Evolutionary conservation across 1,140 invertebrate genomes (phyloP).

Genomic region (Ceratosolen fusciceps): DNA sequence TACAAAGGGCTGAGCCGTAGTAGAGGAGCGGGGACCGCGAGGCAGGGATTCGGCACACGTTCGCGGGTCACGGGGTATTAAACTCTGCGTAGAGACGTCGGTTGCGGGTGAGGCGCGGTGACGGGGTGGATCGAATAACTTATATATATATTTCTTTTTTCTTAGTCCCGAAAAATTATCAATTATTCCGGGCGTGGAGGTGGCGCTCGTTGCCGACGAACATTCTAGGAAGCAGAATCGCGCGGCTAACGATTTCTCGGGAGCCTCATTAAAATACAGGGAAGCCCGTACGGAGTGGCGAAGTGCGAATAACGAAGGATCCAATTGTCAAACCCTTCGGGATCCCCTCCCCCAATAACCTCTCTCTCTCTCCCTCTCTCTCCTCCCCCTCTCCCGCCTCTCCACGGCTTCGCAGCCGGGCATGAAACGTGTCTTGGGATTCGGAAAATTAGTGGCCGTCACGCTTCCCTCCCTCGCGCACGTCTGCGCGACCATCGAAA

Average conservation of each 20-base stretch:
- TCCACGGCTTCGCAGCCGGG: not conserved
- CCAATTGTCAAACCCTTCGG: slow-evolving; percentile 40
- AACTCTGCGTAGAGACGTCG: too few relatives aligned
- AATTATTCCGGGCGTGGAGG: slow-evolving; percentile 19
- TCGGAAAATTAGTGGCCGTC: slow-evolving; percentile 39
- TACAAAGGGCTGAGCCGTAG: too few relatives aligned
- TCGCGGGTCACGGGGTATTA: too few relatives aligned
- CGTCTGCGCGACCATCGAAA: not conserved
- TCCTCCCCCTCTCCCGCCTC: too few relatives aligned
- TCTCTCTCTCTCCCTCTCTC: too few relatives aligned
- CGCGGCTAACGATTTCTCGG: slow-evolving; percentile 44
- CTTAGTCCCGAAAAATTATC: slow-evolving; percentile 32
- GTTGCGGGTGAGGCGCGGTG: too few relatives aligned
- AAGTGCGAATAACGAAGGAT: slow-evolving; percentile 46
- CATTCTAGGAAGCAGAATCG: slow-evolving; percentile 43
- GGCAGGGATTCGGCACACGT: too few relatives aligned
- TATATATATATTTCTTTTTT: not conserved
- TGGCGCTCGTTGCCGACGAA: slow-evolving; percentile 3
- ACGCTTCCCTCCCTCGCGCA: not conserved
- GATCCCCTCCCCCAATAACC: not conserved
- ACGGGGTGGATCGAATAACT: too few relatives aligned
- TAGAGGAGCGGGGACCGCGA: too few relatives aligned
- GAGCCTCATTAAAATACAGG: slow-evolving; percentile 46
- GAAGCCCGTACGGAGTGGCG: not conserved
- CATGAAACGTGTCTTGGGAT: slow-evolving; percentile 10